A percentile compares a stretch with the other conserved stretches of the same genome.
These are phyloP conservation scores for Tenthredo mesomela DNA, from an alignment of 2,888 invertebrate species.

Conservation along the genomic window DNA sequence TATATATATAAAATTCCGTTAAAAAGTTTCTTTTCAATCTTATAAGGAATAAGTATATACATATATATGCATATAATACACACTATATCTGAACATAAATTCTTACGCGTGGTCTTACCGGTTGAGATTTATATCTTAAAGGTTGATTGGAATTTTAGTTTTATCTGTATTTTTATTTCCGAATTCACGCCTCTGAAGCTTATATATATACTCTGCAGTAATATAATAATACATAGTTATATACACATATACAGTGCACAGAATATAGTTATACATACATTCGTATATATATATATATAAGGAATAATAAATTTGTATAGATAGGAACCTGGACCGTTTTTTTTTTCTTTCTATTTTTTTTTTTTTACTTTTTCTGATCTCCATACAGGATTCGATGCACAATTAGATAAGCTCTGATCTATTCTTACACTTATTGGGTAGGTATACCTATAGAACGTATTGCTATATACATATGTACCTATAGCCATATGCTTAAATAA, in stretches of 20 bases:
- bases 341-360: not conserved
- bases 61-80: not conserved
- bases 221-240: not conserved
- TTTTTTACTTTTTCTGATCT: not conserved
- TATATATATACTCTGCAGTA: no score
- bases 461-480: no score
- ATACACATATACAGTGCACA: not conserved
- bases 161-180: slow-evolving; percentile 14
- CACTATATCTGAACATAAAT: not conserved
- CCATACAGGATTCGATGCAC: slow-evolving; percentile 22
- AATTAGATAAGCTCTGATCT: slow-evolving; percentile 22
- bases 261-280: no score
- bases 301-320: not conserved
- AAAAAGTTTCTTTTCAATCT: not conserved
- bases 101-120: not conserved
- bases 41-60: not conserved
- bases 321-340: slow-evolving; percentile 1
- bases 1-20: not conserved
- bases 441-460: not conserved
- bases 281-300: not conserved
- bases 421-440: not conserved
- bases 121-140: not conserved
- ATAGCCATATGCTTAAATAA: no score
- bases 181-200: slow-evolving; percentile 10
- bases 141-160: slow-evolving; percentile 7